Evolutionary conservation across 2,888 invertebrate genomes (phyloP), one percentile per base, ranked within the genome.

Genomic region (Chaetoderma sp.): DNA sequence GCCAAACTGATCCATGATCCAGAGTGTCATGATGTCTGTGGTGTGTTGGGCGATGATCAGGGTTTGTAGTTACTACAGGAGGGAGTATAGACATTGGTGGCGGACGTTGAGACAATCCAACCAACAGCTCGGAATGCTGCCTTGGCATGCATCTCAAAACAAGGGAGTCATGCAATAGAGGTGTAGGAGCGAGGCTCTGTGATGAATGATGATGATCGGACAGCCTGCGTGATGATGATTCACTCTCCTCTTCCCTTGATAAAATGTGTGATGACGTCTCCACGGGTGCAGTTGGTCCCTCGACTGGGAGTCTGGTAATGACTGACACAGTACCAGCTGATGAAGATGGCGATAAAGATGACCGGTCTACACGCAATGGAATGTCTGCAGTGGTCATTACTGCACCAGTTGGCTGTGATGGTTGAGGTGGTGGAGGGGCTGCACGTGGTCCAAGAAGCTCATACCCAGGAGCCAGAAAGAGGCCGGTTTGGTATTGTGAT

Each of bases 401-500:
- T 58, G 23, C 67, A 47, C 42, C 73, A 57, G 45, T 70, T 71
- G n/a, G 13, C 56, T 55, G 61, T 49, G 63, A 66, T 72, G 33
- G 69, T 5, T 50, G 8, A n/a, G n/a, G n/a, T n/a, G n/a, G n/a
- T n/a, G n/a, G n/a, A n/a, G n/a, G n/a, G n/a, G 57, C 13, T 50
- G 50, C 8, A 63, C 76, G 58, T 27, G 61, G 68, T 2, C 76
- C 70, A 5, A 80, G 66, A 27, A 78, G 71, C 61, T 79, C 78
- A 58, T 77, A 78, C 4, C 78, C 79, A 1, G 77, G 65, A 8
- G 78, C 76, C 27, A 78, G 65, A 56, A 72, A 76, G 45, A 80
- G 65, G 56, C 74, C 70, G 28, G 75, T 73, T 56, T 81, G 82
- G 23, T 80, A 76, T 64, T 83, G 82, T 36, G 80, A 77, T 8